Percentiles rank a stretch among this genome's conserved stretches.
These are phyloP conservation scores for Trachelus stipa DNA, from an alignment of 2,888 invertebrate species.

Conservation along the genomic window DNA sequence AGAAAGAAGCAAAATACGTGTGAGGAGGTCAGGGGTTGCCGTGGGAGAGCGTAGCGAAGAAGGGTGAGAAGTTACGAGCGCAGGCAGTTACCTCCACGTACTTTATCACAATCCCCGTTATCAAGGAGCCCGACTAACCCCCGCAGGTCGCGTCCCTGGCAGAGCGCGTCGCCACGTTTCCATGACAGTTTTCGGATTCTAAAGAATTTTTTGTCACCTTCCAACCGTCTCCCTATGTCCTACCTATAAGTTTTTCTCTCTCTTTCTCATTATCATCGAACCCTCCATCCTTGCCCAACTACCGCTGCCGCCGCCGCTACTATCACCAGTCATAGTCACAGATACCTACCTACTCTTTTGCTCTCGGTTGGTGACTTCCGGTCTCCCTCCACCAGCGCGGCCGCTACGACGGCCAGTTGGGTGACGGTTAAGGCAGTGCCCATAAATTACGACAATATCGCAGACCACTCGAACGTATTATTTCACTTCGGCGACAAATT, in stretches of 20 bases:
- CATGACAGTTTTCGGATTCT: constrained; percentile 3
- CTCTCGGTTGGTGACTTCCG: not conserved
- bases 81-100: not conserved
- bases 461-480: constrained; percentile 37
- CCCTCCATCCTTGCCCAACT: not conserved
- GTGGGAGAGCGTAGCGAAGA: not conserved
- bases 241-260: not conserved
- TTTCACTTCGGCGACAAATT: constrained; percentile 53
- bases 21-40: not conserved
- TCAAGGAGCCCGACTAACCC: not conserved
- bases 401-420: not conserved
- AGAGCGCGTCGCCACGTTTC: not conserved
- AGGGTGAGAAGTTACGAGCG: not conserved
- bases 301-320: not conserved
- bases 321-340: not conserved
- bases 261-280: not conserved
- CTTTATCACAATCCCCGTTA: not conserved
- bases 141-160: not conserved
- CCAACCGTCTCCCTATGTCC: not conserved
- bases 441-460: constrained; percentile 41
- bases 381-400: not conserved
- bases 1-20: not conserved
- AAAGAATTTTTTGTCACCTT: not conserved
- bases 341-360: not conserved
- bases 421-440: not conserved